phyloP scores from a whole-genome alignment of 2,888 invertebrate genomes.

The Hypselothyrea guttata region DNA sequence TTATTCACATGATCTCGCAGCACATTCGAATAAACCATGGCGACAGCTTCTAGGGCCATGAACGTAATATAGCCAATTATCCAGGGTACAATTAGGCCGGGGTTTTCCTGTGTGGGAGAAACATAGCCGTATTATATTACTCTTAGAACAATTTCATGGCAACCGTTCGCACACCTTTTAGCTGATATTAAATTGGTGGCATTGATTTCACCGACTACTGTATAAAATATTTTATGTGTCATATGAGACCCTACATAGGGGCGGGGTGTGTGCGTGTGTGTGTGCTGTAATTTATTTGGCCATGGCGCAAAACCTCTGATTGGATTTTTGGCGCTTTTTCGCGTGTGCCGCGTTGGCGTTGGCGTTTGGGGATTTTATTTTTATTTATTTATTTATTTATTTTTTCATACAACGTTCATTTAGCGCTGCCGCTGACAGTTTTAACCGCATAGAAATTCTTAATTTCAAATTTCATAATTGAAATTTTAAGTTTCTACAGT shows the following conservation, averaged over 20 bases:
- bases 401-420: constrained; percentile 8
- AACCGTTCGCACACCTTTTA: constrained; percentile 47
- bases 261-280: constrained; percentile 15
- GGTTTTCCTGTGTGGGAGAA: constrained; percentile 85
- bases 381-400: constrained; percentile 6
- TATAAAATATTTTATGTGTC: constrained; percentile 47
- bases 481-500: no score
- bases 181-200: constrained; percentile 42
- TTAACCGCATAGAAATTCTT: constrained; percentile 20
- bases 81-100: constrained; percentile 89
- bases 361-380: constrained; percentile 2
- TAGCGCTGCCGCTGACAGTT: constrained; percentile 47
- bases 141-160: constrained; percentile 13
- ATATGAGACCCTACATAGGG: constrained; percentile 9
- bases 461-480: constrained; percentile 9
- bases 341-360: constrained; percentile 22
- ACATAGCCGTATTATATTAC: constrained; percentile 29
- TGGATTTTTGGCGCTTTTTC: constrained; percentile 53
- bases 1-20: constrained; percentile 91
- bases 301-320: constrained; percentile 53
- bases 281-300: constrained; percentile 57
- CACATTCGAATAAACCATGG: constrained; percentile 91
- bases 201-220: constrained; percentile 53
- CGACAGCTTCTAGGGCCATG: constrained; percentile 91
- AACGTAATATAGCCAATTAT: constrained; percentile 91